These are phyloP conservation scores for Hozukius guyotensis DNA, from an alignment of 2,797 vertebrate genomes.

Conservation along the genomic window DNA sequence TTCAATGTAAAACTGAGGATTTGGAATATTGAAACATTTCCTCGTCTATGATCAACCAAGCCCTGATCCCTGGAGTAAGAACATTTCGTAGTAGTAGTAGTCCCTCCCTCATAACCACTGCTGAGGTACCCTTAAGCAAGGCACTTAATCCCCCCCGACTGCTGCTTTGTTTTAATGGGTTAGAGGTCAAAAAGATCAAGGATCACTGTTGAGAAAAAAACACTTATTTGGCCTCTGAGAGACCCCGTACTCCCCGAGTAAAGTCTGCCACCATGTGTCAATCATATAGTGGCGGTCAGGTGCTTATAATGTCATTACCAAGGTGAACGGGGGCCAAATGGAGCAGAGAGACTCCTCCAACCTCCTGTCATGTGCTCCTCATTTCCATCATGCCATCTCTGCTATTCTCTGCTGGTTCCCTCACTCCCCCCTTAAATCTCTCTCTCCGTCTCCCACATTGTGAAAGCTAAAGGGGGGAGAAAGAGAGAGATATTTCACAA, in stretches of 20 bases:
- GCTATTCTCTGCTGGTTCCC: constrained; percentile 21
- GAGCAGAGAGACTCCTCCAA: constrained; percentile 26
- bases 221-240: background rate
- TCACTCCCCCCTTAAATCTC: background rate
- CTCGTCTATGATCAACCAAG: too few species aligned
- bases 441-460: background rate
- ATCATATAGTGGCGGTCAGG: constrained; percentile 53
- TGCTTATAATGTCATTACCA: constrained; percentile 62
- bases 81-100: too few species aligned
- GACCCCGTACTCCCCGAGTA: background rate
- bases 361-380: constrained; percentile 75
- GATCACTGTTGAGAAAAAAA: background rate
- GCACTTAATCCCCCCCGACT: too few species aligned
- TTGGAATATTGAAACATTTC: too few species aligned
- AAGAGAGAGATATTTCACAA: constrained; percentile 39
- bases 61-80: too few species aligned
- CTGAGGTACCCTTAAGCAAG: too few species aligned
- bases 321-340: constrained; percentile 43
- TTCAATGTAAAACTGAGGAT: too few species aligned
- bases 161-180: background rate
- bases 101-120: too few species aligned
- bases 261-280: constrained; percentile 25
- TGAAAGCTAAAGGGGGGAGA: background rate
- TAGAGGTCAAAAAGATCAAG: background rate
- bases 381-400: constrained; percentile 66